Conservation (phyloP, 35 echinoderm and acorn worm species). For the Ophiothrix spiculata region DNA sequence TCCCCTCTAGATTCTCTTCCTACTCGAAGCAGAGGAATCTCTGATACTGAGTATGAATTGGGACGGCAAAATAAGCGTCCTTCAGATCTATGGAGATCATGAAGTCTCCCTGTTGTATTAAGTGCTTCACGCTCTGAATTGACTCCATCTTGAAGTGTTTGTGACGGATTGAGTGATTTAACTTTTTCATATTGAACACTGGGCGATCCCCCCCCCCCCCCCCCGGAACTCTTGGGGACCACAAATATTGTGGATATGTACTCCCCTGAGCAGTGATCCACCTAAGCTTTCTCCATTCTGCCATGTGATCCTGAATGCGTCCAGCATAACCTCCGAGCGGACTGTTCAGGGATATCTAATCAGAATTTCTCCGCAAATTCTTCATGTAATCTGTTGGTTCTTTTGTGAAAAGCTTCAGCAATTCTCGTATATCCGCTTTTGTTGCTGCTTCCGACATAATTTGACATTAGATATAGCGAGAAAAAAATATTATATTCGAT, state of each 20-base stretch:
- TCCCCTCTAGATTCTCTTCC: background rate
- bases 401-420: too few species aligned
- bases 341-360: background rate
- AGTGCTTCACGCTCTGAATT: background rate
- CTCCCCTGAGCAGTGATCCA: background rate
- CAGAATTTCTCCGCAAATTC: too few species aligned
- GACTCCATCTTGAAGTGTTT: slow-evolving; percentile 43
- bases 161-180: slow-evolving; percentile 3
- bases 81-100: slow-evolving; percentile 40
- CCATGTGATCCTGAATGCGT: background rate
- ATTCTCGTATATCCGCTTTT: too few species aligned
- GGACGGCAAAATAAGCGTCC: slow-evolving; percentile 33
- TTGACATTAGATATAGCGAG: too few species aligned
- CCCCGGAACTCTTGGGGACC: slow-evolving; percentile 20
- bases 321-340: background rate
- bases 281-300: slow-evolving; percentile 6
- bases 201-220: background rate
- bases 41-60: background rate
- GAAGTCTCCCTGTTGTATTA: slow-evolving; percentile 15
- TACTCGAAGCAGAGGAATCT: slow-evolving; percentile 35
- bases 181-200: background rate
- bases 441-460: too few species aligned
- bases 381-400: too few species aligned
- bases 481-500: too few species aligned
- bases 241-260: slow-evolving; percentile 42